Conservation (phyloP, 2,888 invertebrate genomes). For the Nezara viridula region DNA sequence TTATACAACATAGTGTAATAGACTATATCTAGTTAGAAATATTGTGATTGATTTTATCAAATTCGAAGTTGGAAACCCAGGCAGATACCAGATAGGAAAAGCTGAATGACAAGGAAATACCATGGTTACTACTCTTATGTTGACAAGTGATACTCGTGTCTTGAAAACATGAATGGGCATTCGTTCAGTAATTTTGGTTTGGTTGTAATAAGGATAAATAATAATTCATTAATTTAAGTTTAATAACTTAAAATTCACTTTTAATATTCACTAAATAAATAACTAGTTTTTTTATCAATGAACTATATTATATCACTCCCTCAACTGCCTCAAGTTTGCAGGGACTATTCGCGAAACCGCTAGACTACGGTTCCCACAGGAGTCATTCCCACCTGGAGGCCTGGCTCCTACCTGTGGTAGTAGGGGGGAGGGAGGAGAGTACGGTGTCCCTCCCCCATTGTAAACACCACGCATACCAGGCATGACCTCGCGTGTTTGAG, state of each 20-base stretch:
- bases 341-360: slow-evolving; percentile 17
- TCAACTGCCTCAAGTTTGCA: background rate
- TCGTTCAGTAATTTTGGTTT: background rate
- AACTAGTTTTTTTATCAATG: too few relatives aligned
- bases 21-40: background rate
- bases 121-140: background rate
- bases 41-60: background rate
- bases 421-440: background rate
- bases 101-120: background rate
- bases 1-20: too few relatives aligned
- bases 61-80: background rate
- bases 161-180: background rate
- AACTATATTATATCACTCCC: too few relatives aligned
- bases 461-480: slow-evolving; percentile 18
- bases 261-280: too few relatives aligned
- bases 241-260: background rate
- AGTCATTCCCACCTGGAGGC: slow-evolving; percentile 27
- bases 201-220: background rate
- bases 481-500: background rate
- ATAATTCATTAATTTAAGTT: background rate
- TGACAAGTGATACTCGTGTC: background rate
- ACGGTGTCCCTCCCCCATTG: slow-evolving; percentile 16
- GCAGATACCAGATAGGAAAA: background rate
- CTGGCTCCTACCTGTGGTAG: background rate
- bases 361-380: slow-evolving; percentile 38